Conservation (phyloP, 1,140 invertebrate species). For the Caenorhabditis elegans region DNA sequence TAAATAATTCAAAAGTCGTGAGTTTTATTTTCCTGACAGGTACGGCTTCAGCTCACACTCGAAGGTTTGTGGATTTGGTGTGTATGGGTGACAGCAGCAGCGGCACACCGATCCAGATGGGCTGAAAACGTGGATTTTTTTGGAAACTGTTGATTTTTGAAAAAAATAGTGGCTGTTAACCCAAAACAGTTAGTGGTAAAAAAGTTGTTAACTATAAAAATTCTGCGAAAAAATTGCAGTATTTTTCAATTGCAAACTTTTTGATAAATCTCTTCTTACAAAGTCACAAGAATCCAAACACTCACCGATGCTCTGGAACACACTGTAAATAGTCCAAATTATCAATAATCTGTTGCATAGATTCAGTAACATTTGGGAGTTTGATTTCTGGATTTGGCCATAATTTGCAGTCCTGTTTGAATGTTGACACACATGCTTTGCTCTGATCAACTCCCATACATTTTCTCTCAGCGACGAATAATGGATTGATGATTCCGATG, state of each 20-base stretch:
- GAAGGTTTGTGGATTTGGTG: constrained; percentile 62
- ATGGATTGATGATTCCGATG: constrained; percentile 56
- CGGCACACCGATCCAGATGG: constrained; percentile 51
- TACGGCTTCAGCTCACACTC: constrained; percentile 57
- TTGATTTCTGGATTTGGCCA: constrained; percentile 58
- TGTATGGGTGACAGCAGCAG: constrained; percentile 62
- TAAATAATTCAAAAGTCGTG: neutral
- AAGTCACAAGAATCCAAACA: neutral
- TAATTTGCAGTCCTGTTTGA: constrained; percentile 51
- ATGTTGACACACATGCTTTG: constrained; percentile 43
- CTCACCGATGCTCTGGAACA: constrained; percentile 54
- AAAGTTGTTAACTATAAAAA: too few species aligned
- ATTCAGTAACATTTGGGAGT: constrained; percentile 57
- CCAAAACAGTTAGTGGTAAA: too few species aligned
- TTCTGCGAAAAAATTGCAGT: too few species aligned
- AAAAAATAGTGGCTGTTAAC: too few species aligned
- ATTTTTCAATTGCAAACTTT: too few species aligned
- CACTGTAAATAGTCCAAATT: constrained; percentile 60
- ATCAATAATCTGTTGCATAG: constrained; percentile 57
- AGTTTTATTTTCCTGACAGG: constrained; percentile 7
- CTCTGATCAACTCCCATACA: constrained; percentile 61
- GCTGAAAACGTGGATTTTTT: constrained; percentile 35
- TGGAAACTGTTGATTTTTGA: too few species aligned
- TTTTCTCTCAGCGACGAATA: constrained; percentile 62
- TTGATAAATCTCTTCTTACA: neutral